Base-by-base conservation (phyloP, 1,140 invertebrate genomes). In the Leptinotarsa texana region DNA sequence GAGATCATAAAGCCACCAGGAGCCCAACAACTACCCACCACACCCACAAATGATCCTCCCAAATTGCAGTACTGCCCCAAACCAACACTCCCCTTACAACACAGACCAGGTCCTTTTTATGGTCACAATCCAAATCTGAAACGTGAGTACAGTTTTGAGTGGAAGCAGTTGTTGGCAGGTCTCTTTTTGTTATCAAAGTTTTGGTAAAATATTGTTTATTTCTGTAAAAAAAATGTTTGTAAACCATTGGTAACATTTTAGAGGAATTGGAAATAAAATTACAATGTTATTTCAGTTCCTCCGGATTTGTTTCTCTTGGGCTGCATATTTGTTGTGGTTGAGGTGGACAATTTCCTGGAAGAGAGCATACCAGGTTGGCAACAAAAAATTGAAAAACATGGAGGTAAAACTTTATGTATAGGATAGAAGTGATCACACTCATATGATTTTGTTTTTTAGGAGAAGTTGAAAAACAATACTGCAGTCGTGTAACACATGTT, bases 241-340 rank as follows among this genome's bases (percentile, higher is more conserved):
- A 11, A 42, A 42, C 11, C 33, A 42, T 42, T 42, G 8, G 11
- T 11, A 42, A 42, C 33, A 42, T 42, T 42, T 42, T 42, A 42
- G 8, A 42, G 33, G 33, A 42, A 8, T 8, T 42, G 8, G 33
- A 42, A 42, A 42, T 11, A 42, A 42, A 42, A 42, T 42, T 17
- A 71, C 13, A 74, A 72, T 70, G 83, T 77, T 70, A 69, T 88
- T 89, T 74, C 82, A 93, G 92, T 98, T 70, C 95, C 96, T 13
- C 90, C 93, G 0, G 94, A 97, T 80, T 87, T 96, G 65, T 98
- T 95, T 85, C 85, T 98, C 6, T 87, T 98, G 3, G 97, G 96
- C 11, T 98, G 97, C 85, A 92, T 97, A 15, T 98, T 99, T 82
- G 89, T 89, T 22, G 88, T 89, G 77, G 87, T 84, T 47, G 89